Percentiles rank a stretch among this genome's conserved stretches.
phyloP scores from a whole-genome alignment of 2,113 vertebrate genomes.

The Percina caprodes region DNA sequence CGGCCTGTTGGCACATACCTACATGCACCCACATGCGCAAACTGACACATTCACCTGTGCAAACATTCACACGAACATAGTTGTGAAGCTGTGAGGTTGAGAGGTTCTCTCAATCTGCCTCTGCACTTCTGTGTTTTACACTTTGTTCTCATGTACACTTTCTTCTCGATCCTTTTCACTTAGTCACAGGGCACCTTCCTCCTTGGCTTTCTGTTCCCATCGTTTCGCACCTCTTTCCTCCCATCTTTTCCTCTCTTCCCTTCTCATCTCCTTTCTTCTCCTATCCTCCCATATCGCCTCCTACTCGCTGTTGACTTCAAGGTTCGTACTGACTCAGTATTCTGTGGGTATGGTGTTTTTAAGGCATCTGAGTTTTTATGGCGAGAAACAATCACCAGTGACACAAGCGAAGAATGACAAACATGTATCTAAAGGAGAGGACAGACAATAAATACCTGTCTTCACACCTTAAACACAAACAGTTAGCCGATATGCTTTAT shows the following conservation, averaged over 20 bases:
- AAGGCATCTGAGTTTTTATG: conserved; percentile 29
- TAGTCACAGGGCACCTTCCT: conserved; percentile 44
- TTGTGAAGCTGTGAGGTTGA: conserved; percentile 69
- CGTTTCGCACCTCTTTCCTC: conserved; percentile 56
- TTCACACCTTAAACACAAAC: conserved; percentile 1
- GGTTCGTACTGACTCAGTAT: conserved; percentile 55
- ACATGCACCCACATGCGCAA: conserved; percentile 27
- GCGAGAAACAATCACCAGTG: conserved; percentile 11
- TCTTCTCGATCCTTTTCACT: conserved; percentile 58
- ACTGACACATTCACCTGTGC: conserved; percentile 32
- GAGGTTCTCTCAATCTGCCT: conserved; percentile 68
- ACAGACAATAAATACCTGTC: neutral
- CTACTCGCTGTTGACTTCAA: conserved; percentile 52
- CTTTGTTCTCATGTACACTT: conserved; percentile 54
- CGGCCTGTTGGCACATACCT: conserved; percentile 32
- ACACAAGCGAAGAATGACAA: conserved; percentile 6
- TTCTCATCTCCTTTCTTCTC: conserved; percentile 49
- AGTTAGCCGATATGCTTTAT: neutral
- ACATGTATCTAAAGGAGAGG: conserved; percentile 6
- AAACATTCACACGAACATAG: conserved; percentile 48
- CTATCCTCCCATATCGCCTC: conserved; percentile 53
- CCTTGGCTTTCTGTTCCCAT: conserved; percentile 43
- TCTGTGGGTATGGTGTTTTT: conserved; percentile 49
- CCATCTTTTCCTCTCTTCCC: conserved; percentile 51
- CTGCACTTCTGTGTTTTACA: conserved; percentile 67